phyloP scores from a whole-genome alignment of 2,797 vertebrate species.

The Eidolon dupreanum region DNA sequence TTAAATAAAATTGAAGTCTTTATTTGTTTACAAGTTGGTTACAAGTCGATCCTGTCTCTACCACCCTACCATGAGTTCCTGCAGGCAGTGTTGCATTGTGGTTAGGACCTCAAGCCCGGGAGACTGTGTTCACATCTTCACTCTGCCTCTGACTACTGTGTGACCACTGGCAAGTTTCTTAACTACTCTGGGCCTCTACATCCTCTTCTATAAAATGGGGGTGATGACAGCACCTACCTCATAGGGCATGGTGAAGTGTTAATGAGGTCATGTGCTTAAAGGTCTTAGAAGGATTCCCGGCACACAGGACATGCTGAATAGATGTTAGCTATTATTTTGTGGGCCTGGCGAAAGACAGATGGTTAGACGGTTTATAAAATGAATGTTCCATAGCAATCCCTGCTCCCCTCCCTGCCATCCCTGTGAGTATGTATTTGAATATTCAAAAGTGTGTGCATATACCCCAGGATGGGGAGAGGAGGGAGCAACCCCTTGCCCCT shows the following conservation, averaged over 20 bases:
- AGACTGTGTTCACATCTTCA: not conserved
- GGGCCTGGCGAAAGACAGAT: not conserved
- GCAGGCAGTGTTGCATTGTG: not conserved
- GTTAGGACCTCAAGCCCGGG: not conserved
- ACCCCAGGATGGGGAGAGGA: not conserved
- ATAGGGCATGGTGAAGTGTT: not conserved
- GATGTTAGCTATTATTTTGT: not conserved
- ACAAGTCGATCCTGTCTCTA: not conserved
- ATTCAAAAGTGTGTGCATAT: not conserved
- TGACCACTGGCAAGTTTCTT: not conserved
- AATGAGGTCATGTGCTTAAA: not conserved
- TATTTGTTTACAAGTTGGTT: not conserved
- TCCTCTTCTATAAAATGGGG: not conserved
- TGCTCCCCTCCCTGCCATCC: not conserved
- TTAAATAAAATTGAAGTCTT: not conserved
- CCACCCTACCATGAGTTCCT: not conserved
- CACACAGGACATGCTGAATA: not conserved
- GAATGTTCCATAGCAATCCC: not conserved
- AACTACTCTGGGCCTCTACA: not conserved
- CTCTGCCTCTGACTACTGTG: not conserved
- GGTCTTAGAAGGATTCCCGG: not conserved
- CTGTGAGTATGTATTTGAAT: not conserved
- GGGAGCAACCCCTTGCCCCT: not conserved
- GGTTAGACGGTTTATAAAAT: not conserved
- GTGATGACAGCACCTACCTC: not conserved